Percentiles rank a stretch among this genome's conserved stretches.
Evolutionary conservation across 2,797 vertebrate species (phyloP).

Genomic region (Spheniscus humboldti): DNA sequence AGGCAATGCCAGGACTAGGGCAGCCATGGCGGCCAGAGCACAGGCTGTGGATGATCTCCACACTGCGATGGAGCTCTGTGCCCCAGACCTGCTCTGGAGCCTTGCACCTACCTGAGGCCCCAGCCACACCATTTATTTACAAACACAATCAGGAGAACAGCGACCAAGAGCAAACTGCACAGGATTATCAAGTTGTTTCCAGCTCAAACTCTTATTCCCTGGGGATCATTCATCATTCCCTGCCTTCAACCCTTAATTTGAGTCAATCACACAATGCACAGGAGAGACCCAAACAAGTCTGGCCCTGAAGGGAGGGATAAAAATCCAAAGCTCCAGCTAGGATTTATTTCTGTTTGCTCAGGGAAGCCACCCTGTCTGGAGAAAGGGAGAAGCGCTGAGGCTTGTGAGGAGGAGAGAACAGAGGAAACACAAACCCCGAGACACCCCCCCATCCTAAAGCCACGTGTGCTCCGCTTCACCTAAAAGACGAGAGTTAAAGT

Average conservation of each 20-base stretch:
- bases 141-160: neutral
- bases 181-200: neutral
- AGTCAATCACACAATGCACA: neutral
- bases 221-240: neutral
- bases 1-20: neutral
- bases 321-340: neutral
- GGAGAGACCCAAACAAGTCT: neutral
- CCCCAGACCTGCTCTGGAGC: neutral
- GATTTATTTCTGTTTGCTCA: neutral
- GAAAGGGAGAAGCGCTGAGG: neutral
- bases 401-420: neutral
- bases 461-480: neutral
- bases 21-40: neutral
- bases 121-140: neutral
- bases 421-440: neutral
- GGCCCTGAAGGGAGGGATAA: neutral
- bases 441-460: neutral
- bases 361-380: neutral
- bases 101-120: too few relatives aligned
- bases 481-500: neutral
- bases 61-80: neutral
- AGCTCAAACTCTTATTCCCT: neutral
- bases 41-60: neutral
- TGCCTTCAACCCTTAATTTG: neutral
- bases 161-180: neutral